These are phyloP conservation scores for Drosophila niveifrons DNA, from an alignment of 2,888 invertebrate genomes.

Conservation along the genomic window DNA sequence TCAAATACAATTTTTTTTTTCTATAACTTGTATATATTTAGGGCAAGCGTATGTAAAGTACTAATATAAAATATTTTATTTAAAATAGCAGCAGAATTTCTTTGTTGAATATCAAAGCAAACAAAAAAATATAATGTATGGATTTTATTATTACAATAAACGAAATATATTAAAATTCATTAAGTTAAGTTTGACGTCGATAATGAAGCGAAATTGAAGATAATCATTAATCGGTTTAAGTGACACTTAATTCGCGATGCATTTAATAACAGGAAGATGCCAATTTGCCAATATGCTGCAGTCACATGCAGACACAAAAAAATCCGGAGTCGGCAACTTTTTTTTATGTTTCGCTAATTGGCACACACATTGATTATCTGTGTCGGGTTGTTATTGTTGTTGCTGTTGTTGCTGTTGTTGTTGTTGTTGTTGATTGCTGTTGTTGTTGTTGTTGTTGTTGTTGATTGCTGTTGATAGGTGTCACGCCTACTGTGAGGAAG, in stretches of 20 bases:
- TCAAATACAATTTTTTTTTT: too few species aligned
- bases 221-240: neutral
- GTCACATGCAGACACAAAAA: neutral
- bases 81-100: too few species aligned
- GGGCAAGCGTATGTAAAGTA: too few species aligned
- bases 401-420: neutral
- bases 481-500: neutral
- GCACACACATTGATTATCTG: conserved; percentile 2
- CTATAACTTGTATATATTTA: too few species aligned
- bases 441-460: neutral
- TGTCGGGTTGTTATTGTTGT: neutral
- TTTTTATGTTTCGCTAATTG: neutral
- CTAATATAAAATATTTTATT: too few species aligned
- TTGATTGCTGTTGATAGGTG: neutral
- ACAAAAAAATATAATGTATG: too few species aligned
- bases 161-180: too few species aligned
- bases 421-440: neutral
- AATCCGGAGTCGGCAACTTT: neutral
- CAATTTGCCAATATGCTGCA: neutral
- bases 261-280: neutral
- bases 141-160: too few species aligned
- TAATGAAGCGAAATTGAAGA: neutral
- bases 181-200: neutral
- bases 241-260: neutral
- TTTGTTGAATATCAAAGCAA: too few species aligned